Evolutionary conservation across 2,797 vertebrate species (phyloP).

Genomic region (Macropus fuliginosus): DNA sequence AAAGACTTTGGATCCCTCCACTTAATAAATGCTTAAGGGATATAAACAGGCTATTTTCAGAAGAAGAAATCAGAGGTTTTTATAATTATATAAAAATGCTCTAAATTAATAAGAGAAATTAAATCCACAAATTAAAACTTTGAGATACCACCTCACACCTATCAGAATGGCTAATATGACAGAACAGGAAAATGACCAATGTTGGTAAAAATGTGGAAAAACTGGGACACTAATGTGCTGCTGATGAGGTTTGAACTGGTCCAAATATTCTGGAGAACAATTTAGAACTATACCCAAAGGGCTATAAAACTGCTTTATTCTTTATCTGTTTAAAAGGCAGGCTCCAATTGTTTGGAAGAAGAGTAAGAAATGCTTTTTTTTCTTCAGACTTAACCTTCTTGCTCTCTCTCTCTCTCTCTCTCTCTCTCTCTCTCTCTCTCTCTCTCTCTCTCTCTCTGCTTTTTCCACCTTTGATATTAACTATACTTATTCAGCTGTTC

Average conservation of each 20-base stretch:
- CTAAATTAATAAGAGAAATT: neutral
- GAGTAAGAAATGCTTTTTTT: neutral
- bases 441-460: neutral
- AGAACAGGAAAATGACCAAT: neutral
- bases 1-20: conserved; percentile 55
- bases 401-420: neutral
- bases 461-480: conserved; percentile 20
- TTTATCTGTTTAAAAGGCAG: neutral
- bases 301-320: neutral
- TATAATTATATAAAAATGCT: neutral
- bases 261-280: neutral
- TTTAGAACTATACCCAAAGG: neutral
- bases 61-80: neutral
- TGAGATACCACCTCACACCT: neutral
- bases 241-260: neutral
- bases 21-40: neutral
- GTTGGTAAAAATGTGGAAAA: neutral
- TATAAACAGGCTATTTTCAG: neutral
- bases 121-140: neutral
- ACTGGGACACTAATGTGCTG: neutral
- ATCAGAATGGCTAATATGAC: neutral
- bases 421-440: neutral
- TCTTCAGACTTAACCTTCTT: neutral
- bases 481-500: neutral
- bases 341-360: neutral